phyloP scores from a whole-genome alignment of 1,140 invertebrate genomes.

The Leptopilina clavipes region DNA sequence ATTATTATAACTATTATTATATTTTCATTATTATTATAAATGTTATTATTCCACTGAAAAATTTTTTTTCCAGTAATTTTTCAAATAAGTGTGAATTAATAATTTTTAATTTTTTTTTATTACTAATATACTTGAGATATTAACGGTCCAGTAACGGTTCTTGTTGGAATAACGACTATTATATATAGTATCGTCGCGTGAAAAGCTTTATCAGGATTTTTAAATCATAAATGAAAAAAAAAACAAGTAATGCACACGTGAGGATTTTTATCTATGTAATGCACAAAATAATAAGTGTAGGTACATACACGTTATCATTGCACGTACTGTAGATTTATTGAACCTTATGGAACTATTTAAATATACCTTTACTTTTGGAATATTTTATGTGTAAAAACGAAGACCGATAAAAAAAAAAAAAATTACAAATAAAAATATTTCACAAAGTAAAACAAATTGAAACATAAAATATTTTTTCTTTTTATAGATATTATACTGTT shows the following conservation, averaged over 20 bases:
- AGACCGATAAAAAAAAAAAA: neutral
- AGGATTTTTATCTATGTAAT: slow-evolving; percentile 17
- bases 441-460: no score
- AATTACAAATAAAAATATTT: no score
- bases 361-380: neutral
- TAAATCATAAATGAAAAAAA: slow-evolving; percentile 34
- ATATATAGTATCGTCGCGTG: slow-evolving; percentile 32
- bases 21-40: no score
- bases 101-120: neutral
- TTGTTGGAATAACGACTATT: neutral
- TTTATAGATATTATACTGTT: no score
- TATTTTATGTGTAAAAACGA: neutral
- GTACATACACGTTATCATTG: neutral
- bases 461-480: no score
- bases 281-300: neutral
- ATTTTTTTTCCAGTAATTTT: neutral
- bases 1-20: no score
- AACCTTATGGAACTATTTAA: neutral
- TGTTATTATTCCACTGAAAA: neutral
- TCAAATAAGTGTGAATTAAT: neutral
- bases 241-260: neutral
- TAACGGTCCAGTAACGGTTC: slow-evolving; percentile 1
- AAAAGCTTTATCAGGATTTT: slow-evolving; percentile 27
- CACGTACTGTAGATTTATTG: neutral
- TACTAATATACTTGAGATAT: neutral